Conservation (phyloP, 2,797 vertebrate species). For the Liasis olivaceus region DNA sequence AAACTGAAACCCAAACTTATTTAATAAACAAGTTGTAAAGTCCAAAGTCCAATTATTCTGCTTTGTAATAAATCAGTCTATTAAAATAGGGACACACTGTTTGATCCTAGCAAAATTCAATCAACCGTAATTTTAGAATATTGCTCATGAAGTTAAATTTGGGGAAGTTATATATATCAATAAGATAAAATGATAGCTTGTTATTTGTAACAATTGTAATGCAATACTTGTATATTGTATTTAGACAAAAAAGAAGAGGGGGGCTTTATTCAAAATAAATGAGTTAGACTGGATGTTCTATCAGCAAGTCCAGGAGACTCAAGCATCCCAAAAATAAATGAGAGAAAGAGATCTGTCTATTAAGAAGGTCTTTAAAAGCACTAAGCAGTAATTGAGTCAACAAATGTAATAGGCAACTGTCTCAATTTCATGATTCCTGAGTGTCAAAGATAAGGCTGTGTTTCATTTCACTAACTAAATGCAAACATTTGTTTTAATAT, state of each 20-base stretch:
- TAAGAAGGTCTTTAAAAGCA: slow-evolving; percentile 28
- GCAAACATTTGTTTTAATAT: neutral
- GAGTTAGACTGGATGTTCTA: neutral
- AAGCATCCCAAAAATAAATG: neutral
- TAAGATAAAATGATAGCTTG: neutral
- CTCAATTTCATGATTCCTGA: neutral
- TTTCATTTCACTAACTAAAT: neutral
- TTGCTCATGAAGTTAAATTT: neutral
- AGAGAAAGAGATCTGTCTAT: slow-evolving; percentile 43
- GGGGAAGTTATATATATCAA: neutral
- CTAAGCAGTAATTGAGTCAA: neutral
- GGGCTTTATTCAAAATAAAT: neutral
- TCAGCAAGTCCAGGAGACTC: neutral
- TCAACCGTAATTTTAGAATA: neutral
- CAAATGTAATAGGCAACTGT: neutral
- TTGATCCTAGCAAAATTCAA: neutral
- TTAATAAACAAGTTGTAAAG: neutral
- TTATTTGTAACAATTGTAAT: neutral
- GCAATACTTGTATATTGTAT: neutral
- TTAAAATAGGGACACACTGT: neutral
- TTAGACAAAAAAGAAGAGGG: neutral
- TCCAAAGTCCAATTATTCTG: neutral
- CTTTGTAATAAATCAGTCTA: neutral
- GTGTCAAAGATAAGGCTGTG: neutral
- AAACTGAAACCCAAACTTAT: neutral